Evolutionary conservation across 2,888 invertebrate genomes (phyloP).

Genomic region (Globia sparganii): DNA sequence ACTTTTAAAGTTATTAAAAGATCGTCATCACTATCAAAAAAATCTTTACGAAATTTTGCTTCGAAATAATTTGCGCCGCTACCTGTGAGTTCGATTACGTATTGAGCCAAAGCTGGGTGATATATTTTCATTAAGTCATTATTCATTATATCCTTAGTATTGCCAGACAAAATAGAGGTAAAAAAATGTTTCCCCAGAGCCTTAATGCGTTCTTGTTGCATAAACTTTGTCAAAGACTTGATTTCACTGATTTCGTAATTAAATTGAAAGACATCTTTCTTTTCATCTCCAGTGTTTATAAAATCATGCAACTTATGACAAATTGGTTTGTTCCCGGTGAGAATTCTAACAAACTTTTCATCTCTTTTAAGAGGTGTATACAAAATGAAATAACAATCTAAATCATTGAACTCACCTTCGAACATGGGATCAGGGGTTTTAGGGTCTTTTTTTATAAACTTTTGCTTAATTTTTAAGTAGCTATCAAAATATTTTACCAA

Average conservation of each 20-base stretch:
- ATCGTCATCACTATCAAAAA: slow-evolving; percentile 66
- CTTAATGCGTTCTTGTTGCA: slow-evolving; percentile 66
- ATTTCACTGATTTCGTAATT: slow-evolving; percentile 63
- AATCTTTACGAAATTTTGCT: slow-evolving; percentile 66
- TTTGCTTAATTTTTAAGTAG: slow-evolving; percentile 70
- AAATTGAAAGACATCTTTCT: slow-evolving; percentile 65
- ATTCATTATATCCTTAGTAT: slow-evolving; percentile 66
- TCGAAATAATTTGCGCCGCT: slow-evolving; percentile 24
- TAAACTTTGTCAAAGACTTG: slow-evolving; percentile 61
- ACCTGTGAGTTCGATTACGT: slow-evolving; percentile 63
- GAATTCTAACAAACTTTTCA: slow-evolving; percentile 63
- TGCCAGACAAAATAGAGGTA: slow-evolving; percentile 63
- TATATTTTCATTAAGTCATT: slow-evolving; percentile 69
- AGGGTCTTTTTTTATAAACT: slow-evolving; percentile 56
- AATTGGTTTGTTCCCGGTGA: slow-evolving; percentile 45
- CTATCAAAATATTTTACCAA: slow-evolving; percentile 72
- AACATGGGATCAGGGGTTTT: slow-evolving; percentile 66
- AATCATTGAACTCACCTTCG: slow-evolving; percentile 63
- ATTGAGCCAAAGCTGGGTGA: slow-evolving; percentile 69
- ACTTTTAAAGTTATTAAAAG: slow-evolving; percentile 56
- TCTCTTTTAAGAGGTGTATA: slow-evolving; percentile 69
- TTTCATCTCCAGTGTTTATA: slow-evolving; percentile 63
- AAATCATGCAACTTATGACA: slow-evolving; percentile 63
- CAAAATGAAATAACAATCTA: slow-evolving; percentile 69
- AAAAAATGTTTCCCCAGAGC: slow-evolving; percentile 66